Evolutionary conservation across 2,113 vertebrate species (phyloP).

Genomic region (Columba livia): DNA sequence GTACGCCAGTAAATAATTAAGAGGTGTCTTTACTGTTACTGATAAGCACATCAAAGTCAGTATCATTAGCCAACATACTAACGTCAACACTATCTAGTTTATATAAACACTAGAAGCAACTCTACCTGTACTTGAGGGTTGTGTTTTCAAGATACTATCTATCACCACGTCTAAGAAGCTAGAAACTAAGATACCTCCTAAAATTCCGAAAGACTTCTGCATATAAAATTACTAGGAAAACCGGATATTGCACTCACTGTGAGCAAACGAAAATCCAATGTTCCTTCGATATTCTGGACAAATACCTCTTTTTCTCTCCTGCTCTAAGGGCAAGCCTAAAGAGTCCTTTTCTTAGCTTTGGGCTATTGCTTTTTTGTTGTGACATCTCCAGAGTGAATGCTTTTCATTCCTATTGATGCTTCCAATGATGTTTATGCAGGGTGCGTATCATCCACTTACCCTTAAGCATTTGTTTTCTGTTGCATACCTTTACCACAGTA

Average conservation of each 20-base stretch:
- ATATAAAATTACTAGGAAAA: not conserved
- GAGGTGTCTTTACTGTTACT: not conserved
- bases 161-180: not conserved
- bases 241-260: not conserved
- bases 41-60: not conserved
- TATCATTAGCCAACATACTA: not conserved
- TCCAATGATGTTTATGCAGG: not conserved
- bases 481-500: not conserved
- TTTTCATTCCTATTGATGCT: conserved; percentile 23
- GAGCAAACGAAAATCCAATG: not conserved
- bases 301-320: not conserved
- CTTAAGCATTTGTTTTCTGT: not conserved
- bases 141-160: conserved; percentile 15
- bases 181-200: not conserved
- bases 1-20: not conserved
- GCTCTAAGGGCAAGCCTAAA: not conserved
- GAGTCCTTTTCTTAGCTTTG: conserved; percentile 18
- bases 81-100: not conserved
- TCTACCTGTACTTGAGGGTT: not conserved
- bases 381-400: not conserved
- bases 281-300: not conserved
- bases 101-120: conserved; percentile 30
- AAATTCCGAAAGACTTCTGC: not conserved
- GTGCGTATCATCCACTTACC: not conserved
- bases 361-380: conserved; percentile 22